Conservation (phyloP, 2,797 vertebrate genomes). For the Erethizon dorsatum region DNA sequence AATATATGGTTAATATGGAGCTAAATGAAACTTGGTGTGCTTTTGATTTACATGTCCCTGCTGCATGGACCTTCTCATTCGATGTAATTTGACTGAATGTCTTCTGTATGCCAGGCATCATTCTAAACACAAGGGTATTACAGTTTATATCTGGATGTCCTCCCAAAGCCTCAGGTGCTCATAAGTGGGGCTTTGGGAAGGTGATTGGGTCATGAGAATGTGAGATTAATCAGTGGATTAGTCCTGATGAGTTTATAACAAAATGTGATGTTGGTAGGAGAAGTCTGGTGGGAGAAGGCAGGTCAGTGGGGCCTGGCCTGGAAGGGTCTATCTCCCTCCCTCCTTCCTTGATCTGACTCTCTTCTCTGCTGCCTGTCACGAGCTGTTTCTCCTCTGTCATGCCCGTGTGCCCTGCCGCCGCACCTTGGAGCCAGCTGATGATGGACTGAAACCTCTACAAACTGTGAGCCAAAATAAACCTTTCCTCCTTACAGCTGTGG, state of each 20-base stretch:
- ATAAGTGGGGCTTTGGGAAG: background rate
- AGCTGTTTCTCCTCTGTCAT: background rate
- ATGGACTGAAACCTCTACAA: background rate
- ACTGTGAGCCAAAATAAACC: background rate
- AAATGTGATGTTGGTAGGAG: background rate
- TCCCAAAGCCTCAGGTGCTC: background rate
- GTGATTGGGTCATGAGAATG: background rate
- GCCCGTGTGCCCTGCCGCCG: background rate
- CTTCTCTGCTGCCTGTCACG: background rate
- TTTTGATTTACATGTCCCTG: background rate
- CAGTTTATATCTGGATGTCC: background rate
- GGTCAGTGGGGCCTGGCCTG: background rate
- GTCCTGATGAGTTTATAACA: background rate
- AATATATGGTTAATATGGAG: background rate
- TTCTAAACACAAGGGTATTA: background rate
- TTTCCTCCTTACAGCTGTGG: background rate
- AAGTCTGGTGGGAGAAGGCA: background rate
- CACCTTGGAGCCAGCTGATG: background rate
- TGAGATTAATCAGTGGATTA: background rate
- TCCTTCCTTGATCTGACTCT: background rate
- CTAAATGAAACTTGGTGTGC: background rate
- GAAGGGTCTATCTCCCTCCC: background rate
- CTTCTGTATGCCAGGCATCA: background rate
- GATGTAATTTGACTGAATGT: background rate
- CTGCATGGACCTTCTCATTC: background rate